Percentiles rank a stretch among this genome's conserved stretches.
Conservation (phyloP, 1,140 invertebrate genomes). For the Neomicropteryx cornuta region DNA sequence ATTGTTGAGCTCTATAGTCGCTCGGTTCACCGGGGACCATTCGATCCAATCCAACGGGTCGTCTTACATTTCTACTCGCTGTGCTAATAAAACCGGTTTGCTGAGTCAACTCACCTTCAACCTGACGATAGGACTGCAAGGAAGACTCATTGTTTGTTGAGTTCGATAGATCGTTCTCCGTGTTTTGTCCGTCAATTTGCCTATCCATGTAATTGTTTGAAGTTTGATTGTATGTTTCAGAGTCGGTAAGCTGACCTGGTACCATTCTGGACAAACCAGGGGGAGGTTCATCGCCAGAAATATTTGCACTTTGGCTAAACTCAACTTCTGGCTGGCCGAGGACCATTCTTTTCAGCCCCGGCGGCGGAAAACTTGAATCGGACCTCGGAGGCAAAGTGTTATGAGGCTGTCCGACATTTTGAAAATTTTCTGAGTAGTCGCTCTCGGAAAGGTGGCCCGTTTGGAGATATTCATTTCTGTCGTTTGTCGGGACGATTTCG, state of each 20-base stretch:
- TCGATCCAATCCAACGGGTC: conserved; percentile 32
- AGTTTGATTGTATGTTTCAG: conserved; percentile 25
- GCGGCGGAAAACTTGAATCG: conserved; percentile 42
- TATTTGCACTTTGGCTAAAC: conserved; percentile 35
- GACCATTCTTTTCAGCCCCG: conserved; percentile 48
- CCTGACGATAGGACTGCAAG: conserved; percentile 25
- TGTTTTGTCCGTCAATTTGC: conserved; percentile 33
- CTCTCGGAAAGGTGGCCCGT: conserved; percentile 54
- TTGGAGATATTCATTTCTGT: conserved; percentile 60
- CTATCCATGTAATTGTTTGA: conserved; percentile 33
- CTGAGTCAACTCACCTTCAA: conserved; percentile 31
- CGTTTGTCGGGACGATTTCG: conserved; percentile 49
- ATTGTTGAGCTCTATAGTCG: conserved; percentile 26
- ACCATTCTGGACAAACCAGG: conserved; percentile 46
- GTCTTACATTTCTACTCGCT: conserved; percentile 19
- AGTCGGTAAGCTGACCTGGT: conserved; percentile 38
- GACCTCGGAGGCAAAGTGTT: conserved; percentile 13
- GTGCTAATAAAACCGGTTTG: conserved; percentile 25
- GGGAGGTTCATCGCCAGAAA: conserved; percentile 38
- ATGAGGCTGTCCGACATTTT: conserved; percentile 11
- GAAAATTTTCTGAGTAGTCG: conserved; percentile 33
- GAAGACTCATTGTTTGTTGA: too few relatives aligned
- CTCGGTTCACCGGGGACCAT: conserved; percentile 37
- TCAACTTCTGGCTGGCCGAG: conserved; percentile 49
- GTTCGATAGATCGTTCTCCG: conserved; percentile 22